phyloP scores from a whole-genome alignment of 1,140 invertebrate species.

The Pentalonia nigronervosa region DNA sequence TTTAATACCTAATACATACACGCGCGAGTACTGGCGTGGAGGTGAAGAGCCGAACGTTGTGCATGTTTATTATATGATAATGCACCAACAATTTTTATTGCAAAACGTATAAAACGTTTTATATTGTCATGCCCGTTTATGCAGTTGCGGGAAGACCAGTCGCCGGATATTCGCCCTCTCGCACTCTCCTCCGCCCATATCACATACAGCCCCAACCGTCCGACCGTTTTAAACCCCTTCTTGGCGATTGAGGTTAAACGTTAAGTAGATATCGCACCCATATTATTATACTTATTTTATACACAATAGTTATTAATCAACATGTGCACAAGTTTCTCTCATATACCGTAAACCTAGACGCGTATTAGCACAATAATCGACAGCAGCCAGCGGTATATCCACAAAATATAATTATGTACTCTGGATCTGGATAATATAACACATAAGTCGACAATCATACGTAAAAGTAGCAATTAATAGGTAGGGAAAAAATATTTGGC shows the following conservation, averaged over 20 bases:
- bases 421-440: not conserved
- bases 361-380: not conserved
- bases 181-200: not conserved
- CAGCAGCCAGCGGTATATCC: not conserved
- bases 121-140: slow-evolving; percentile 29
- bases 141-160: not conserved
- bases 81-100: slow-evolving; percentile 39
- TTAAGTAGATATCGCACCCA: not conserved
- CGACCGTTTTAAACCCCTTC: not conserved
- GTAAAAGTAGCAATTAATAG: not conserved
- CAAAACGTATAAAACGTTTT: slow-evolving; percentile 50
- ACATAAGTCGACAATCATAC: not conserved
- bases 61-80: slow-evolving; percentile 24
- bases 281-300: not conserved
- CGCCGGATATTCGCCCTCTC: not conserved
- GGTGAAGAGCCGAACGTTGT: not conserved
- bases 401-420: not conserved
- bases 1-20: not conserved
- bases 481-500: not conserved
- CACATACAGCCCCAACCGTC: not conserved
- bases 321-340: not conserved
- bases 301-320: not conserved
- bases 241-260: not conserved
- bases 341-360: not conserved
- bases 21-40: not conserved